Evolutionary conservation across 2,888 invertebrate species (phyloP).

Genomic region (Habrosyne pyritoides): DNA sequence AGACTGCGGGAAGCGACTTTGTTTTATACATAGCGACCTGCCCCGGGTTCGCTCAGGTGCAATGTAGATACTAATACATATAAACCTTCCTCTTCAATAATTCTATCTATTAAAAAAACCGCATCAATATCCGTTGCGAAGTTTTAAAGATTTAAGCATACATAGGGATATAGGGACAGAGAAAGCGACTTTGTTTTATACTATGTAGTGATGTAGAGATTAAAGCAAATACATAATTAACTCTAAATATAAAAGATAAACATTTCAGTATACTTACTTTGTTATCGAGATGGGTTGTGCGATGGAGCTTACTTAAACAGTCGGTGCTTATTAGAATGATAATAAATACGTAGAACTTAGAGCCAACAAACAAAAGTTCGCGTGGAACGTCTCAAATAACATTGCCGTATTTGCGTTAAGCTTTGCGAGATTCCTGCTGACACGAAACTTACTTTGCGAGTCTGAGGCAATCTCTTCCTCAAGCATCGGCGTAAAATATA

Average conservation of each 20-base stretch:
- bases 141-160: too few relatives aligned
- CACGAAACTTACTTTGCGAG: conserved; percentile 12
- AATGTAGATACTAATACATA: too few relatives aligned
- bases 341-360: conserved; percentile 19
- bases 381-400: conserved; percentile 20
- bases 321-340: conserved; percentile 12
- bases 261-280: neutral
- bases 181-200: too few relatives aligned
- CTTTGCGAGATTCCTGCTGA: conserved; percentile 19
- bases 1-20: too few relatives aligned
- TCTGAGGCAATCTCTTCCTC: conserved; percentile 24
- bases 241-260: neutral
- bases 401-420: conserved; percentile 14
- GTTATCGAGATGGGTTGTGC: conserved; percentile 9
- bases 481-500: conserved; percentile 23
- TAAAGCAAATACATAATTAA: neutral
- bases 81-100: too few relatives aligned
- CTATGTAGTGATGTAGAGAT: too few relatives aligned
- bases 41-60: too few relatives aligned
- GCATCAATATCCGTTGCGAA: too few relatives aligned
- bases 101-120: too few relatives aligned
- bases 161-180: too few relatives aligned
- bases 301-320: conserved; percentile 13
- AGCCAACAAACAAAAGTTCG: conserved; percentile 19
- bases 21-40: too few relatives aligned